Conservation (phyloP, 2,113 vertebrate species). For the Callipepla californica region DNA sequence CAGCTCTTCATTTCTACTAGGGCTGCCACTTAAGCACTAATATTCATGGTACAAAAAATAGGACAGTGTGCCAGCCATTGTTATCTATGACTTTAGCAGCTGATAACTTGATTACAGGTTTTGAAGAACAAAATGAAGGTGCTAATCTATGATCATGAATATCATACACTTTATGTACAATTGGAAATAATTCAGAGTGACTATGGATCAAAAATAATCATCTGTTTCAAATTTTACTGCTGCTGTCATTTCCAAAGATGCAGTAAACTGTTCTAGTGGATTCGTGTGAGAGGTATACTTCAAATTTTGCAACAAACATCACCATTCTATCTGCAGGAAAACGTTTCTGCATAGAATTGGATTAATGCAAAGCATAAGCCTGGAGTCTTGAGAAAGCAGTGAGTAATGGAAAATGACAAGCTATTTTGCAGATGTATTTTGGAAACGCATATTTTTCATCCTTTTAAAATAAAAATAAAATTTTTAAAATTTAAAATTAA, state of each 20-base stretch:
- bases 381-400: neutral
- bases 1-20: neutral
- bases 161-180: neutral
- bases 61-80: neutral
- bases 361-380: neutral
- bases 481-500: neutral
- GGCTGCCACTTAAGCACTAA: neutral
- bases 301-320: neutral
- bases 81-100: neutral
- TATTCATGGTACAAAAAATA: neutral
- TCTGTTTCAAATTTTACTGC: neutral
- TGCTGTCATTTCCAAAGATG: neutral
- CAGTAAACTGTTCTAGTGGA: neutral
- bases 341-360: neutral
- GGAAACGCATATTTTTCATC: neutral
- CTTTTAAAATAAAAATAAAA: constrained; percentile 8
- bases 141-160: neutral
- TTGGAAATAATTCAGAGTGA: neutral
- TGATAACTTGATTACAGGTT: neutral
- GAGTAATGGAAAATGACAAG: neutral
- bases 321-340: neutral
- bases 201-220: neutral
- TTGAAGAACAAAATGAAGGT: neutral
- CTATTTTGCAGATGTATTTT: constrained; percentile 15
- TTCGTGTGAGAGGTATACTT: neutral